These are phyloP conservation scores for Microchrysa polita DNA, from an alignment of 2,888 invertebrate genomes.

Conservation along the genomic window DNA sequence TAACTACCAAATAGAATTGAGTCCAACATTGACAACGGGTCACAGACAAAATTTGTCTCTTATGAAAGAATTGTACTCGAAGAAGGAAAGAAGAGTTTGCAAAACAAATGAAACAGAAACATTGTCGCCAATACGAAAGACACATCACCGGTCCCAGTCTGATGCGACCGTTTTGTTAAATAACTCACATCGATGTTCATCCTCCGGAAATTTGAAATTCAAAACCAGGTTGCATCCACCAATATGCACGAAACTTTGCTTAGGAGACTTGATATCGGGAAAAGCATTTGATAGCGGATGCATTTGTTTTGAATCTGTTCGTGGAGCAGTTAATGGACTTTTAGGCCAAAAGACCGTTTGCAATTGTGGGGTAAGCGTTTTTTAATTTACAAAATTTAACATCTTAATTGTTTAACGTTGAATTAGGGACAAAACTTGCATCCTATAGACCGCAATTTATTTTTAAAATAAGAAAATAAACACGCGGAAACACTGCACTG, in stretches of 20 bases:
- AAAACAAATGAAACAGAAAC: slow-evolving; percentile 48
- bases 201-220: slow-evolving; percentile 55
- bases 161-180: slow-evolving; percentile 77
- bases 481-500: no score
- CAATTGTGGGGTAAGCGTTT: slow-evolving; percentile 73
- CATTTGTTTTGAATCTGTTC: slow-evolving; percentile 86
- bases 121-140: slow-evolving; percentile 71
- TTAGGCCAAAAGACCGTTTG: slow-evolving; percentile 81
- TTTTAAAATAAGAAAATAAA: background rate
- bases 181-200: slow-evolving; percentile 55
- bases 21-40: slow-evolving; percentile 52
- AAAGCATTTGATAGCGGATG: slow-evolving; percentile 98
- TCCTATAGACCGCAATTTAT: no score
- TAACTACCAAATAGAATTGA: slow-evolving; percentile 62
- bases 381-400: background rate
- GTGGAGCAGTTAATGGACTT: slow-evolving; percentile 80
- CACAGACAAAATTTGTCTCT: slow-evolving; percentile 62
- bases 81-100: slow-evolving; percentile 58
- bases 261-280: slow-evolving; percentile 93
- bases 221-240: slow-evolving; percentile 58
- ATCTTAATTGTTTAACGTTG: background rate
- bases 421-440: no score
- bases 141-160: slow-evolving; percentile 82
- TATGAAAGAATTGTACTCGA: slow-evolving; percentile 64
- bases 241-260: slow-evolving; percentile 71